phyloP scores from a whole-genome alignment of 2,113 vertebrate species.

The Eira barbara region DNA sequence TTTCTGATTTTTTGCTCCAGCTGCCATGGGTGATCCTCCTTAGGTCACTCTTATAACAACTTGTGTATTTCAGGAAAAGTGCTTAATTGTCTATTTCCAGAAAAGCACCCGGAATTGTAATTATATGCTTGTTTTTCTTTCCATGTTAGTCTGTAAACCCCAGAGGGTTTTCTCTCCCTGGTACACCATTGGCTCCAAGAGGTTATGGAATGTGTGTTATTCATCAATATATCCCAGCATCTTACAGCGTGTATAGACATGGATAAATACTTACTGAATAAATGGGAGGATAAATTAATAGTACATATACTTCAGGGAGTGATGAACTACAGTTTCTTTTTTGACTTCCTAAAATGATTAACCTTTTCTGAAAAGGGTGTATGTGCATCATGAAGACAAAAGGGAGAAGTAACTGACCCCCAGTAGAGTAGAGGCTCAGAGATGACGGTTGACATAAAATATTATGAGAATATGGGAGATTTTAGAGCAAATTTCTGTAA shows the following conservation, averaged over 20 bases:
- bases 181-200: neutral
- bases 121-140: neutral
- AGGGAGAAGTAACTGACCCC: neutral
- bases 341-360: neutral
- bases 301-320: neutral
- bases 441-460: neutral
- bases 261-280: neutral
- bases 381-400: neutral
- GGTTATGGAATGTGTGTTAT: neutral
- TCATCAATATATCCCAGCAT: neutral
- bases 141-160: neutral
- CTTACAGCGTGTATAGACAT: neutral
- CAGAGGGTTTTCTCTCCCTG: neutral
- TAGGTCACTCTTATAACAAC: neutral
- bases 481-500: neutral
- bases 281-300: neutral
- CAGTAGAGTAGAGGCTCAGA: neutral
- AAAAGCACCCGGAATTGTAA: neutral
- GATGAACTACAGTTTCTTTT: neutral
- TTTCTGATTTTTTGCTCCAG: neutral
- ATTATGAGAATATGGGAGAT: neutral
- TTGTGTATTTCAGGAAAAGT: neutral
- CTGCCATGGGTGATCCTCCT: neutral
- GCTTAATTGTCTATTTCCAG: neutral
- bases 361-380: neutral